Evolutionary conservation across 2,113 vertebrate genomes (phyloP).

Genomic region (Myrmophylax atrothorax): DNA sequence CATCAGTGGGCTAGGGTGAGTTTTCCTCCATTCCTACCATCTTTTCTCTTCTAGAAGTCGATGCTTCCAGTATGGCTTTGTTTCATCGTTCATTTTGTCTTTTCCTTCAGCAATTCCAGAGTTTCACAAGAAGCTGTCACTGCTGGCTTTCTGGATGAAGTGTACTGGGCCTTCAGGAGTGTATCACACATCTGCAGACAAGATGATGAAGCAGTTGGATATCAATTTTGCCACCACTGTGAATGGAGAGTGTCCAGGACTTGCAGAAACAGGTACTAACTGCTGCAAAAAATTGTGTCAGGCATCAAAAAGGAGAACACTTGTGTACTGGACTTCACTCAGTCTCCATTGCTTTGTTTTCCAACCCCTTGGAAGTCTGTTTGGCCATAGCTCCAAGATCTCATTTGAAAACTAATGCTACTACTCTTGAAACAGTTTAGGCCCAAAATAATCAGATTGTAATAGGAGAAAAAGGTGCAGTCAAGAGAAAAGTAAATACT

Average conservation of each 20-base stretch:
- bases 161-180: constrained; percentile 83
- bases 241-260: constrained; percentile 81
- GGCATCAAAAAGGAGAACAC: not conserved
- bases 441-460: not conserved
- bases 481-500: not conserved
- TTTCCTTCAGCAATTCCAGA: constrained; percentile 83
- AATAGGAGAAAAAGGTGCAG: not conserved
- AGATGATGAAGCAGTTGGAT: constrained; percentile 85
- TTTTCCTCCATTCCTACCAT: not conserved
- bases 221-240: constrained; percentile 77
- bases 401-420: not conserved
- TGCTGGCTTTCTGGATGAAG: constrained; percentile 92
- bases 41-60: not conserved
- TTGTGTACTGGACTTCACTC: not conserved
- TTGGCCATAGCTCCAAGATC: not conserved
- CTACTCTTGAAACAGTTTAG: not conserved
- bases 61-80: not conserved
- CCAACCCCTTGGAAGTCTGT: not conserved
- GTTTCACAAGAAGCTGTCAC: constrained; percentile 80
- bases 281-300: not conserved
- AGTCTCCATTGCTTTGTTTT: not conserved
- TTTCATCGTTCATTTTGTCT: not conserved
- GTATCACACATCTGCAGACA: constrained; percentile 89
- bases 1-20: not conserved
- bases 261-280: constrained; percentile 83